Base-by-base conservation (phyloP, 2,797 vertebrate genomes). In the Danionella dracula region DNA sequence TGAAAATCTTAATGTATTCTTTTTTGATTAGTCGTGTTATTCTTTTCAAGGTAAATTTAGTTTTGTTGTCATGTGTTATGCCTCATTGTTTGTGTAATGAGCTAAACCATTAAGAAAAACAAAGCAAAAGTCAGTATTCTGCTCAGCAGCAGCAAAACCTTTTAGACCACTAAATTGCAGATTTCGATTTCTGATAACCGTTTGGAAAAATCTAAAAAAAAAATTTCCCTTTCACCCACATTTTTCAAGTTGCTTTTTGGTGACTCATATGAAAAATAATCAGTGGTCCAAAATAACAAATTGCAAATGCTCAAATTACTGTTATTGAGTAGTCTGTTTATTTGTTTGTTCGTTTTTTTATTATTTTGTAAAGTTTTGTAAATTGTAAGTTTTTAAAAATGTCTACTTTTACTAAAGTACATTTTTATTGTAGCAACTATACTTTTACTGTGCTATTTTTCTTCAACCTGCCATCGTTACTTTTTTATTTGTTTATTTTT, bases 11-110 rank as follows among this genome's bases (percentile, higher is more conserved):
- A n/a, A n/a, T n/a, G n/a, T 53, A n/a, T 53, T 9, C 21, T 16
- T 53, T 21, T 37, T 10, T 45, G 31, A 55, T 65, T 37, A 55
- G 62, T 55, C 35, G 54, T 65, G 21, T 27, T 49, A 65, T 11
- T n/a, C 49, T 21, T 37, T n/a, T n/a, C n/a, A n/a, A 54, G 17
- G 7, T n/a, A 16, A 53, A 21, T 51, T n/a, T n/a, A 21, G 13
- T 23, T 45, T 45, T 35, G 45, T 10, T 55, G 61, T 16, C 38
- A 27, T 34, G 19, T 55, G 61, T 16, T 27, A 27, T 34, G 19
- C 13, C 34, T 44, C 4, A 4, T 19, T n/a, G 2, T 34, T 64
- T 64, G 37, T 19, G 16, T 37, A 48, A 48, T 48, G 58, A 4
- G 40, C 12, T 49, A 27, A 65, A 55, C 40, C 49, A 35, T 54